Base-by-base conservation (phyloP, 2,113 vertebrate species). In the Fregetta grallaria region DNA sequence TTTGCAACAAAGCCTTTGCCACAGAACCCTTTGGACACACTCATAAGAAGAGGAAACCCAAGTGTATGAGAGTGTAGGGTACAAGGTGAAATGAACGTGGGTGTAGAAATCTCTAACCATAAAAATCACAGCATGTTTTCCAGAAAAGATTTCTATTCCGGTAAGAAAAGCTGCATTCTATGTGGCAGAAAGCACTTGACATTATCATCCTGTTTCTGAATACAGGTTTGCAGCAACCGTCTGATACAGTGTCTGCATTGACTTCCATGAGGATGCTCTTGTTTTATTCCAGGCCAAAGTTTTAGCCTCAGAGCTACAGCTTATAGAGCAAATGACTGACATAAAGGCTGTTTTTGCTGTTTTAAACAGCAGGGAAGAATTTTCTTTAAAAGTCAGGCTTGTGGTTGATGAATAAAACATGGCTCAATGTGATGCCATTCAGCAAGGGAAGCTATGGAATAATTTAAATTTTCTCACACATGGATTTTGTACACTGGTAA, bases 371-470 rank as follows among this genome's bases (percentile, higher is more conserved):
- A 86, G 56, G 68, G 56, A 90, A 89, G 92, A 76, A 23, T 40
- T 74, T 77, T 92, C 67, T 63, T 44, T 19, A 19, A 63, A 75
- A 96, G 79, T 96, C 61, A 79, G 29, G 42, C 68, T 88, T 90
- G 62, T 58, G 45, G 38, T 68, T 97, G 88, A 93, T 97, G 94
- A 97, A 96, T 96, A 97, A 97, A 92, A 92, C 87, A 93, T 91
- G 49, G 34, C 52, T 95, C 88, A 67, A 68, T 77, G 36, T 95
- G 88, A 92, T 68, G 44, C 91, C 65, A 66, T 92, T 96, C 90
- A 95, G 61, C 47, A 95, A 86, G 52, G 36, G 86, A 94, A 91
- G 13, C 71, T 59, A 55, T 56, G 88, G 90, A 97, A 96, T 96
- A 96, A 94, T 95, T 95, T 88, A 95, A 40, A 74, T 94, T 92